Evolutionary conservation across 2,113 vertebrate species (phyloP), one percentile per base, ranked within the genome.

Genomic region (Aix galericulata): DNA sequence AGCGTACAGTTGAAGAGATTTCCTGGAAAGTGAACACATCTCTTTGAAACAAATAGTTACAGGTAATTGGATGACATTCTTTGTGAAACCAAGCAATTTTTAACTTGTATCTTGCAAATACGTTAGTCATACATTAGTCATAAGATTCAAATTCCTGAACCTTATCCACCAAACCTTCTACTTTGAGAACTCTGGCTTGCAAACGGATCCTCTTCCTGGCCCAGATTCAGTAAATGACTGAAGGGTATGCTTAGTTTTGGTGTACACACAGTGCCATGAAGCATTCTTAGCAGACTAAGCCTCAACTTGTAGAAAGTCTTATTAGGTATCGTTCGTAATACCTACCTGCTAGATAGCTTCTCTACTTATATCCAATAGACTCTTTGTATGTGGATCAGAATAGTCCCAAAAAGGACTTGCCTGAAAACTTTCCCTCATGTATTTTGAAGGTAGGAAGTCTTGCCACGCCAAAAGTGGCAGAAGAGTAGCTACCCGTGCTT

Each of bases 31-130:
- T 56, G 52, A 82, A 64, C 48, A 48, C 46, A 68, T 67, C 15
- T 71, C 22, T 66, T 32, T 82, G 38, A 63, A 94, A 84, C 29
- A 87, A 73, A 68, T 82, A 7, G 17, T 75, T 95, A n/a, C 36
- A 78, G 60, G 21, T 66, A 84, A 32, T 50, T 90, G n/a, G 10
- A 66, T 62, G 40, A 52, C 1, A 0, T 82, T 88, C 64, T 83
- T 52, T 62, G 53, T 76, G 77, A 88, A 93, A 86, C 25, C 53
- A 63, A 86, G 58, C 44, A n/a, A 66, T 92, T 91, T 97, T 79
- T 40, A 86, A 75, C 69, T 72, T 2, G 13, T 44, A 1, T 84
- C 86, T 94, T 90, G 48, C 44, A 64, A 88, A 92, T 77, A 17
- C 11, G 4, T n/a, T 32, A 42, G 26, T 66, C 38, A 42, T 72